Base-by-base conservation (phyloP, 2,797 vertebrate species). In the Trematomus bernacchii region DNA sequence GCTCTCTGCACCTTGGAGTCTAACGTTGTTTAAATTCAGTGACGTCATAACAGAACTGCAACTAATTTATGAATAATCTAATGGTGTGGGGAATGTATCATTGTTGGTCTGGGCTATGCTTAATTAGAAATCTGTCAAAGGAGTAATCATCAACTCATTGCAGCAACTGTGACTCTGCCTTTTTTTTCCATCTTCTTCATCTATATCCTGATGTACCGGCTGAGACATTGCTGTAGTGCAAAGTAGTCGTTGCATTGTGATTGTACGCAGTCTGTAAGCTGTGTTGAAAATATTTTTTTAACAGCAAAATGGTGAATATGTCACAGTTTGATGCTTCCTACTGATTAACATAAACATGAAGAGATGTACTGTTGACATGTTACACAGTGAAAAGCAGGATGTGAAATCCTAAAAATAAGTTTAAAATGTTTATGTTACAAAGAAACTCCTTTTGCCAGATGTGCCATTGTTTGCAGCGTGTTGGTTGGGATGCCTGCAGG, bases 401-500 rank as follows among this genome's bases (percentile, higher is more conserved):
- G 68, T 47, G n/a, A 53, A 18, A 40, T 68, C 15, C 50, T 42
- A 7, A 61, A 50, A 57, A 55, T 18, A 51, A n/a, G 27, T 48
- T 52, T 19, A 3, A 60, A 13, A 50, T 65, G 54, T 59, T 1
- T 43, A 13, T 6, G 2, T 48, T 21, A 53, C 2, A 0, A 33
- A 21, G 46, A 65, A 72, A 55, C 61, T 74, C 51, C 43, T 79
- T 27, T 86, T 87, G 73, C 83, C 84, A 86, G 69, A 71, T 76
- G 43, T 81, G 75, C 47, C 71, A 50, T 89, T 87, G 80, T 87
- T 80, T 87, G 85, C 80, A 78, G 80, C 81, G 60, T 67, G 21
- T 85, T 76, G 80, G 54, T 77, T 66, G 27, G 71, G 27, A 67
- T 80, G 67, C 57, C 63, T 74, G 64, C n/a, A 13, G 73, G 82